phyloP scores from a whole-genome alignment of 2,888 invertebrate genomes.

The Isotomurus palustris region DNA sequence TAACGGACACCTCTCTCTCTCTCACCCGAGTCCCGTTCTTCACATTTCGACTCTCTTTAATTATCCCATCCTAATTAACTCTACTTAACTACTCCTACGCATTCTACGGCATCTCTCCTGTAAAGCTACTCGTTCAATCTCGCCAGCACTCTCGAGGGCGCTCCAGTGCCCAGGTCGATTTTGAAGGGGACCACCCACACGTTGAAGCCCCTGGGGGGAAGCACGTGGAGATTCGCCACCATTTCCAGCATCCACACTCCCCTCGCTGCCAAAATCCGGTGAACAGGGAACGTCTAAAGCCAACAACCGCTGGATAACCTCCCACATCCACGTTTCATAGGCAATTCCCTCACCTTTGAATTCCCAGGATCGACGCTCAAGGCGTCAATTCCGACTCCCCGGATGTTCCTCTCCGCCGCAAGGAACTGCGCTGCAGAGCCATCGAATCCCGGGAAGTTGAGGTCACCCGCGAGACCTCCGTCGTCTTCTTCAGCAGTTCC shows the following conservation, averaged over 20 bases:
- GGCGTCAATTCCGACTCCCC: slow-evolving; percentile 41
- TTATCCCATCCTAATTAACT: too few species aligned
- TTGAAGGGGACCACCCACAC: slow-evolving; percentile 39
- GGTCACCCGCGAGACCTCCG: slow-evolving; percentile 9
- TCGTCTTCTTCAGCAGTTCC: not conserved
- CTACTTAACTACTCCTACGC: too few species aligned
- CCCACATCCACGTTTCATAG: not conserved
- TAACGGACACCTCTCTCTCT: too few species aligned
- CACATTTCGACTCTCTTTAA: too few species aligned
- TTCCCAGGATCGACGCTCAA: slow-evolving; percentile 39
- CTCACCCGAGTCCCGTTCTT: too few species aligned
- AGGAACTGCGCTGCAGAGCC: slow-evolving; percentile 31
- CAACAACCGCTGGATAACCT: not conserved
- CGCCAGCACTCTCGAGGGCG: slow-evolving; percentile 25
- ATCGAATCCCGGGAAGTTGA: slow-evolving; percentile 33
- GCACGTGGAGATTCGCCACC: slow-evolving; percentile 36
- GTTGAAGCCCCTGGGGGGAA: slow-evolving; percentile 33
- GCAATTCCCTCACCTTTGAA: slow-evolving; percentile 16
- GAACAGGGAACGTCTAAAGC: slow-evolving; percentile 20
- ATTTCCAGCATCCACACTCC: slow-evolving; percentile 39
- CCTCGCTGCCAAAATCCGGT: slow-evolving; percentile 21
- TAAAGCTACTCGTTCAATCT: slow-evolving; percentile 19
- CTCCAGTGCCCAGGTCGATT: slow-evolving; percentile 34
- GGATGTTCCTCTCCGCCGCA: slow-evolving; percentile 30
- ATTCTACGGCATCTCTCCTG: too few species aligned